Evolutionary conservation across 2,113 vertebrate genomes (phyloP), one percentile per base, ranked within the genome.

Genomic region (Thunnus maccoyii): DNA sequence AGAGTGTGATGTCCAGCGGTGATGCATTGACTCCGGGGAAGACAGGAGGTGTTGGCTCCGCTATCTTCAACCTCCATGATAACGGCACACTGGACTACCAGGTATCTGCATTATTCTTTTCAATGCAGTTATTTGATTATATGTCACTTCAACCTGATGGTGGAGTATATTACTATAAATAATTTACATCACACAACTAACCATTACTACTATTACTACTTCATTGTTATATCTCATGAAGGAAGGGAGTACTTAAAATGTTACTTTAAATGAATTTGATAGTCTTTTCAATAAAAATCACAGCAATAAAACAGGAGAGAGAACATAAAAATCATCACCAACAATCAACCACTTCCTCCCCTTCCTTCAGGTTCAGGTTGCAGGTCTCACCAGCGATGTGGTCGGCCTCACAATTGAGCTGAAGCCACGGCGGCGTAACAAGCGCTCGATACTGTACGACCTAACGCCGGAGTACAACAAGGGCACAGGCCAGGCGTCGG

Each of bases 41-140:
- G 91, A 99, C 97, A 0, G 98, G 98, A 7, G 97, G 97, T 0
- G 97, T 97, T 0, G 98, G 97, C 11, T 99, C 98, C 0, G 97
- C 96, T 27, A 90, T 96, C 72, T 95, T 99, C 78, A 84, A 60
- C 0, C 94, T 99, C 47, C 96, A 98, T 0, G 95, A 96, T 77
- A 99, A 99, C 1, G 98, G 98, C 76, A 98, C 97, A 0, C 89
- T 99, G 78, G 95, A 97, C 73, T 99, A 97, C 87, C 96, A 97
- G 96, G 98, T 99, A 93, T 25, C 36, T 3, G 30, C 64, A 47
- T 65, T 10, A 12, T 44, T 25, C 17, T 50, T 25, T 52, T 11
- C 1, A 1, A 66, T 7, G 15, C 5, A 8, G 36, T 41, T 41
- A 41, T 41, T 41, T 41, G 36, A 36, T 36, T 36, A 8, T 36